These are phyloP conservation scores for Cottoperca gobio DNA, from an alignment of 2,797 vertebrate genomes.

Conservation along the genomic window DNA sequence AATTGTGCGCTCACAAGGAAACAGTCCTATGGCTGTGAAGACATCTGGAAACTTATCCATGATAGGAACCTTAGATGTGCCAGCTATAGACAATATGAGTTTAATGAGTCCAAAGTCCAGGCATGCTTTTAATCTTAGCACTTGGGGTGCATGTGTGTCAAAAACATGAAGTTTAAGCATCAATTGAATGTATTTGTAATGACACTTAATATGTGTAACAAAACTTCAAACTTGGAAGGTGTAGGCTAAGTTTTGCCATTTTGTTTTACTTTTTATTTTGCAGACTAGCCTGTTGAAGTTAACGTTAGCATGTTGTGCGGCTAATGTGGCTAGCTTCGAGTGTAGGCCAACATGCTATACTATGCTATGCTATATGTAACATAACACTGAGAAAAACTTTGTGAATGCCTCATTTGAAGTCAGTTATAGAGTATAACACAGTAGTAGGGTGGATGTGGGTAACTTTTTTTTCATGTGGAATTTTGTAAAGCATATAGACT, in stretches of 20 bases:
- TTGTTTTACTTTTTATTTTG: not conserved
- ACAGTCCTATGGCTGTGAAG: constrained; percentile 26
- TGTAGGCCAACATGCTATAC: not conserved
- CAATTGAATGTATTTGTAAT: not conserved
- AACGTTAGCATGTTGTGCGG: not conserved
- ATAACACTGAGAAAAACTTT: too few relatives aligned
- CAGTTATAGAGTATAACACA: too few relatives aligned
- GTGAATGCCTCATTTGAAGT: too few relatives aligned
- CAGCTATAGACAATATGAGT: not conserved
- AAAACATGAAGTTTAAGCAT: not conserved
- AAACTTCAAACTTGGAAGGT: too few relatives aligned
- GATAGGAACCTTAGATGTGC: not conserved
- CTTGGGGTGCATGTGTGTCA: not conserved
- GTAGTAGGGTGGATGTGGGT: too few relatives aligned
- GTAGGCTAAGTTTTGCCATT: not conserved
- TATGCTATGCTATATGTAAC: too few relatives aligned
- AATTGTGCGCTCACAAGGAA: constrained; percentile 35
- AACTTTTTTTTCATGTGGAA: too few relatives aligned
- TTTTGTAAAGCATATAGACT: too few relatives aligned
- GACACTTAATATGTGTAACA: not conserved
- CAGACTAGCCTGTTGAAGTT: not conserved
- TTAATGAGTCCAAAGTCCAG: not conserved
- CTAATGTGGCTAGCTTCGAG: too few relatives aligned
- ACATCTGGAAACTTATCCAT: constrained; percentile 21
- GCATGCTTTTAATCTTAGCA: not conserved